These are phyloP conservation scores for Acronicta aceris DNA, from an alignment of 2,888 invertebrate species.

Conservation along the genomic window DNA sequence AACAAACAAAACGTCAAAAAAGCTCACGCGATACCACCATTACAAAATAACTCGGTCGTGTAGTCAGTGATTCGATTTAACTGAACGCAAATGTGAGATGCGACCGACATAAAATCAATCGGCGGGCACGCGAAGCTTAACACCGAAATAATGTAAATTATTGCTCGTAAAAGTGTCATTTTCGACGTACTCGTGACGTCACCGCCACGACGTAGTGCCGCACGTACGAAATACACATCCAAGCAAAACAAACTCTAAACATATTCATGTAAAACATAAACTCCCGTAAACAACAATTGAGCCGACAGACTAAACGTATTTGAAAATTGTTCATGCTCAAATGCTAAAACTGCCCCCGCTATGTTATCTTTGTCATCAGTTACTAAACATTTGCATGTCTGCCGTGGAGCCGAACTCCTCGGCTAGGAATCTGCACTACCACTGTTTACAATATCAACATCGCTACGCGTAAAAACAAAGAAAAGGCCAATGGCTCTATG, in stretches of 20 bases:
- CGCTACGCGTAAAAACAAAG: slow-evolving; percentile 56
- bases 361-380: slow-evolving; percentile 82
- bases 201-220: slow-evolving; percentile 62
- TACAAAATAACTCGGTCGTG: slow-evolving; percentile 84
- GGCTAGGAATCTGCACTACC: slow-evolving; percentile 52
- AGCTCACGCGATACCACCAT: slow-evolving; percentile 84
- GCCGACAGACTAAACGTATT: slow-evolving; percentile 65
- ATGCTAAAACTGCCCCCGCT: slow-evolving; percentile 76
- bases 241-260: slow-evolving; percentile 63
- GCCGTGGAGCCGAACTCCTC: slow-evolving; percentile 63
- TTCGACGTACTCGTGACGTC: slow-evolving; percentile 87
- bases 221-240: slow-evolving; percentile 49
- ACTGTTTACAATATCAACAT: slow-evolving; percentile 58
- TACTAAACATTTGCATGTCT: slow-evolving; percentile 78
- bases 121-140: slow-evolving; percentile 86
- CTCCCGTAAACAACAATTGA: slow-evolving; percentile 45
- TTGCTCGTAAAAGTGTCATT: slow-evolving; percentile 89
- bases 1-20: slow-evolving; percentile 69
- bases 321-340: slow-evolving; percentile 76
- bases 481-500: slow-evolving; percentile 44
- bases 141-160: slow-evolving; percentile 88
- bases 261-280: slow-evolving; percentile 57
- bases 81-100: slow-evolving; percentile 85
- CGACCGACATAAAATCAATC: slow-evolving; percentile 88
- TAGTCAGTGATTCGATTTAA: slow-evolving; percentile 86